phyloP scores from a whole-genome alignment of 2,888 invertebrate genomes.

The Eupeodes latifasciatus region DNA sequence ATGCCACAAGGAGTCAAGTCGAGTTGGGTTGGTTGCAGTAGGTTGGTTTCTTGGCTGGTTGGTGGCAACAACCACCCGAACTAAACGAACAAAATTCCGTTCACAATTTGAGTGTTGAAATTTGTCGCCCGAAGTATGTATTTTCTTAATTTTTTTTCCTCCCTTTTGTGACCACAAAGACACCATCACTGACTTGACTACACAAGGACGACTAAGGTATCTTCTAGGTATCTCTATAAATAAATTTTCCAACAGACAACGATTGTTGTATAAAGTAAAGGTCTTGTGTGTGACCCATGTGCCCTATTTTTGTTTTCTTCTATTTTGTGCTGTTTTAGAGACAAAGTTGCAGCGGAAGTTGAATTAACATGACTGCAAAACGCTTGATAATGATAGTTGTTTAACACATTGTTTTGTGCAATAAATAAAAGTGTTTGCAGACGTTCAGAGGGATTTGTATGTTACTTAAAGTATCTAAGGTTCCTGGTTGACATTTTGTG shows the following conservation, averaged over 20 bases:
- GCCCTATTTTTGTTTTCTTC: constrained; percentile 26
- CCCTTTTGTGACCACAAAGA: constrained; percentile 48
- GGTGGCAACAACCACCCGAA: constrained; percentile 12
- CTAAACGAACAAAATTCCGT: constrained; percentile 51
- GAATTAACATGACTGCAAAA: constrained; percentile 72
- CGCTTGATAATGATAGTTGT: constrained; percentile 75
- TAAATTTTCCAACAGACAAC: constrained; percentile 57
- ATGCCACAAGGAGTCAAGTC: constrained; percentile 67
- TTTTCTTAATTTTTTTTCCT: constrained; percentile 9
- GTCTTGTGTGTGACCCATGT: constrained; percentile 28
- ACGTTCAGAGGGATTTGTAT: constrained; percentile 26
- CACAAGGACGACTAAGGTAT: constrained; percentile 47
- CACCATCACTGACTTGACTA: background rate
- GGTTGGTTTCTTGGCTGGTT: background rate
- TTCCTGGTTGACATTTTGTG: constrained; percentile 34
- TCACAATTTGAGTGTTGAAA: constrained; percentile 72
- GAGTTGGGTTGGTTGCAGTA: background rate
- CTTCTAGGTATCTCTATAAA: constrained; percentile 41
- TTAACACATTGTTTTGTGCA: constrained; percentile 65
- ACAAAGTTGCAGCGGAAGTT: constrained; percentile 67
- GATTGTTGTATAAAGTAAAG: background rate
- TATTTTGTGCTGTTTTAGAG: background rate
- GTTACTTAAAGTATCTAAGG: constrained; percentile 27
- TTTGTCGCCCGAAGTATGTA: constrained; percentile 61
- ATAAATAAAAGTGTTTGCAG: constrained; percentile 54